Percentiles rank a stretch among this genome's conserved stretches.
Conservation (phyloP, 2,888 invertebrate species). For the Panzeria rudis region DNA sequence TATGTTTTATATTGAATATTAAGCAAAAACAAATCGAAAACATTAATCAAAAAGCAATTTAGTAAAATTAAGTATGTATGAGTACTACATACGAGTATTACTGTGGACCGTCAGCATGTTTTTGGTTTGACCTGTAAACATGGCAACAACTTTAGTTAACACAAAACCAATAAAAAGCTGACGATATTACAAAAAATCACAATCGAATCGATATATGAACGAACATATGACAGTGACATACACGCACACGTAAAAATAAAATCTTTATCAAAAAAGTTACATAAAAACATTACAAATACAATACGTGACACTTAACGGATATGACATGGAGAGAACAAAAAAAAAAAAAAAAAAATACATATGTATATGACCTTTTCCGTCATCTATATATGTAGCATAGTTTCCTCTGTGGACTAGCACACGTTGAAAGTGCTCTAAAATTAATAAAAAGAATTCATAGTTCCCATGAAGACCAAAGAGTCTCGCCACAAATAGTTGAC, state of each 20-base stretch:
- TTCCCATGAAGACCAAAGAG: not conserved
- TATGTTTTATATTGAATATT: no score
- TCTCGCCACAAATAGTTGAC: not conserved
- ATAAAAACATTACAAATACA: slow-evolving; percentile 33
- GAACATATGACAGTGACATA: slow-evolving; percentile 1
- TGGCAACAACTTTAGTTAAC: no score
- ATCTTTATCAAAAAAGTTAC: no score
- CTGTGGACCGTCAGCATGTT: not conserved
- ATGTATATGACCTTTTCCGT: slow-evolving; percentile 31
- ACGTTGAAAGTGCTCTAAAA: not conserved
- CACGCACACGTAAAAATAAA: not conserved
- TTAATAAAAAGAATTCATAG: slow-evolving; percentile 5
- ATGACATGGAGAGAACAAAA: slow-evolving; percentile 17
- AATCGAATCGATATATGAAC: not conserved
- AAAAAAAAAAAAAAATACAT: not conserved
- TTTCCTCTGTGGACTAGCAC: not conserved
- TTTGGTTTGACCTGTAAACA: no score
- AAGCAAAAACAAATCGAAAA: no score
- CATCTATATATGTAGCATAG: not conserved
- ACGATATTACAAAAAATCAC: not conserved
- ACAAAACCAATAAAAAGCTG: not conserved
- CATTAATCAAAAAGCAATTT: no score
- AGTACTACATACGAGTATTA: no score
- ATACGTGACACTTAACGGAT: slow-evolving; percentile 44
- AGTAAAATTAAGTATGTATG: no score